Percentiles rank a stretch among this genome's conserved stretches.
phyloP scores from a whole-genome alignment of 2,888 invertebrate species.

The Griposia aprilina region DNA sequence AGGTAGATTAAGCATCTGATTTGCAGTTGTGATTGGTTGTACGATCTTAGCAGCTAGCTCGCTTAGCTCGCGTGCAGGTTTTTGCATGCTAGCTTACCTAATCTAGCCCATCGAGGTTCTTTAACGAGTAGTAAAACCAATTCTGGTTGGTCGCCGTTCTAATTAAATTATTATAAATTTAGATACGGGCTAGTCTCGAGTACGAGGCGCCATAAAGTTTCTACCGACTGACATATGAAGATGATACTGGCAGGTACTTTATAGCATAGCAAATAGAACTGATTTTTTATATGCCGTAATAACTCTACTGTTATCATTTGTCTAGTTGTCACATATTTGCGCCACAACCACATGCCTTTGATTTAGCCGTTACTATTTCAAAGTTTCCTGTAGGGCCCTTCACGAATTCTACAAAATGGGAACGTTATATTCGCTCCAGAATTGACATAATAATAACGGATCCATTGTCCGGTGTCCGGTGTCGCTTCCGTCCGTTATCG shows the following conservation, averaged over 20 bases:
- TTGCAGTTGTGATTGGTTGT: not conserved
- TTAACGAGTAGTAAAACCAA: not conserved
- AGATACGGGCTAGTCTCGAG: not conserved
- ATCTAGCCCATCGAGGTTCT: not conserved
- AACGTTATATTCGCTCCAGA: constrained; percentile 73
- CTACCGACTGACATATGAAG: not conserved
- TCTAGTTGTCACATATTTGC: constrained; percentile 9
- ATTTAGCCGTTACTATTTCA: constrained; percentile 71
- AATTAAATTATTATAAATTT: too few relatives aligned
- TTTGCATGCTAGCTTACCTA: not conserved
- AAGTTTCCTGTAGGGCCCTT: constrained; percentile 70
- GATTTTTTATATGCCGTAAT: not conserved
- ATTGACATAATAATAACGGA: constrained; percentile 83
- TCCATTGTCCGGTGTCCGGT: constrained; percentile 85
- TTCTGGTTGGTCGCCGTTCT: not conserved
- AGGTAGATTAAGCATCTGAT: not conserved
- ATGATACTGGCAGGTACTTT: not conserved
- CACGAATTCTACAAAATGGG: constrained; percentile 64
- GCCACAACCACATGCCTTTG: constrained; percentile 65
- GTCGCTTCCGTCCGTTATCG: constrained; percentile 84
- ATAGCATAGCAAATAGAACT: not conserved
- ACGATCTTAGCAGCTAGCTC: not conserved
- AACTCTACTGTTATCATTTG: not conserved
- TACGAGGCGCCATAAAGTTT: not conserved
- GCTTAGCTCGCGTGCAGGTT: not conserved